Evolutionary conservation across 2,888 invertebrate species (phyloP), one percentile per base, ranked within the genome.

Genomic region (Neria commutata): DNA sequence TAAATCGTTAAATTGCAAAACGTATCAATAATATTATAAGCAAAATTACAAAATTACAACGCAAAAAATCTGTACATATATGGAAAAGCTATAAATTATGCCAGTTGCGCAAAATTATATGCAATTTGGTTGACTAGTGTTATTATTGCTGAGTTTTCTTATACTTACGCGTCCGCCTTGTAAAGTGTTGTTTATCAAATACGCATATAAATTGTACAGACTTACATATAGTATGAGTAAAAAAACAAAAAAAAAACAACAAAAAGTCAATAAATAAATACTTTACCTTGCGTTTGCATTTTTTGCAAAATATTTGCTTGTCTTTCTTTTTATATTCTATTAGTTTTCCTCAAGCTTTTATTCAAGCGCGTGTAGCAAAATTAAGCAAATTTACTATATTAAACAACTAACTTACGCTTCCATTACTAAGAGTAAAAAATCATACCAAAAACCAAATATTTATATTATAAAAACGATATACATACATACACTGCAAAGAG

Each of bases 341-440:
- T 29, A n/a, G n/a, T n/a, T n/a, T n/a, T n/a, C n/a, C n/a, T n/a
- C n/a, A n/a, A n/a, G n/a, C 29, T 11, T n/a, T 37, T 14, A 19
- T 42, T 42, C n/a, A n/a, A 42, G 42, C 42, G 19, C 17, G 21
- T 42, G 17, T 42, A 42, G 42, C 42, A 4, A 19, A 42, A 42
- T 42, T 42, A 37, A 11, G 16, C 37, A 37, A 14, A 37, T 4
- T n/a, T 21, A 42, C 21, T 42, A 3, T 42, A 42, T 42, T 37
- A n/a, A 42, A 19, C n/a, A n/a, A 42, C 19, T 6, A 37, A 42
- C 21, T 42, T 42, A 42, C 37, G 37, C 42, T 42, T 42, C 42
- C 42, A 42, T 42, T 42, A 42, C 42, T 42, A 19, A n/a, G 17
- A 42, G 17, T 42, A 42, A 42, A 42, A 6, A 37, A 14, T 14